Percentiles rank a stretch among this genome's conserved stretches.
Evolutionary conservation across 2,113 vertebrate genomes (phyloP).

Genomic region (Neotoma lepida): DNA sequence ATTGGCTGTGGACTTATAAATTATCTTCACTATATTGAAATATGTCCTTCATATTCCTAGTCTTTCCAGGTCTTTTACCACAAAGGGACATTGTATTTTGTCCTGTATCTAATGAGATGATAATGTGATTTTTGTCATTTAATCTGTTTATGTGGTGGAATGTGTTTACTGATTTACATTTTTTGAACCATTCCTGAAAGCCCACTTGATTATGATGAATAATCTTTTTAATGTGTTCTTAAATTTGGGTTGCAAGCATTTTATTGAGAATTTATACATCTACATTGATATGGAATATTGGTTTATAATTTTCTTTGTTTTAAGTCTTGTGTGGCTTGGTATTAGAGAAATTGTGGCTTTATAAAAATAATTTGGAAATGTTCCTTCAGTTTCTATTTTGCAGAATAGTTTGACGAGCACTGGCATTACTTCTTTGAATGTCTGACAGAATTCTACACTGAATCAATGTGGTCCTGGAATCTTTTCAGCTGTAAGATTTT

Average conservation of each 20-base stretch:
- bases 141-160: not conserved
- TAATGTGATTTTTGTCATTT: not conserved
- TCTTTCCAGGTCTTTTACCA: not conserved
- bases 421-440: not conserved
- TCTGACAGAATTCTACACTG: not conserved
- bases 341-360: not conserved
- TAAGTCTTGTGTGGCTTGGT: not conserved
- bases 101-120: not conserved
- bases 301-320: not conserved
- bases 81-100: not conserved
- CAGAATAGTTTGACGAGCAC: not conserved
- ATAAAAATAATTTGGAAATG: not conserved
- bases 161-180: not conserved
- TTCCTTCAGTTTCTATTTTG: not conserved
- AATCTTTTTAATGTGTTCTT: not conserved
- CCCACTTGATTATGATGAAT: no score
- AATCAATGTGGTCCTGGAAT: not conserved
- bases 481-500: not conserved
- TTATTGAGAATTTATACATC: not conserved
- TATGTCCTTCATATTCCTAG: no score
- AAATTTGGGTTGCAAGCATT: not conserved
- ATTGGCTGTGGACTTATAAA: not conserved
- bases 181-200: not conserved
- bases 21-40: not conserved
- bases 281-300: accelerated